Base-by-base conservation (phyloP, 1,140 invertebrate species). In the Linepithema humile region DNA sequence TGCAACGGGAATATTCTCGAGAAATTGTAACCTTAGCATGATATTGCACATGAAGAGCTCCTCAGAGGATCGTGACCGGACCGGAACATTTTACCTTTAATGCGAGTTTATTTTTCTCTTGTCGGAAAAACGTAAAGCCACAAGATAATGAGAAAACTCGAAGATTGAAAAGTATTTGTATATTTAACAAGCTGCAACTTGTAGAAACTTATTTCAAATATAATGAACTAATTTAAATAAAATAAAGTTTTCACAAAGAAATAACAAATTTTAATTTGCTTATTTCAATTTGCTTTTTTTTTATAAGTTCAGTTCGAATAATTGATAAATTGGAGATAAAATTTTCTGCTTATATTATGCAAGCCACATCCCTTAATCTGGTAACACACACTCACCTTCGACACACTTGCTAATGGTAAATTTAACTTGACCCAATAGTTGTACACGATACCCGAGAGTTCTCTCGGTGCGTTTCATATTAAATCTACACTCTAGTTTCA, bases 401-500 rank as follows among this genome's bases (percentile, higher is more conserved):
- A 73, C 7, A 15, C 4, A 62, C 10, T 10, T 9, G 26, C 23
- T 50, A 26, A 65, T 77, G 29, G 62, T 9, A n/a, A 65, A 84
- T 53, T 77, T 78, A 65, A 32, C 26, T 40, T 15, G 35, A 38
- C 20, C n/a, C 60, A 67, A 55, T 50, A 40, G 32, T 20, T 67
- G 26, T 38, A 50, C 65, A 38, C 38, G 62, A 78, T 57, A 69
- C 10, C n/a, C 50, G 32, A 50, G 35, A 23, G 26, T 26, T 38
- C 74, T 43, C 62, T 26, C 45, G 45, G 29, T 10, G 38, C 60
- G 65, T 83, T 83, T 20, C 29, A 57, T 78, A 90, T 87, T 87
- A 82, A 69, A 77, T 90, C 90, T 90, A 69, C 86, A 82, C 77
- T 62, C 57, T 32, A 57, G 55, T 62, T 55, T 48, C 17, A 53